These are phyloP conservation scores for Gari tellinella DNA, from an alignment of 2,888 invertebrate genomes.

Conservation along the genomic window DNA sequence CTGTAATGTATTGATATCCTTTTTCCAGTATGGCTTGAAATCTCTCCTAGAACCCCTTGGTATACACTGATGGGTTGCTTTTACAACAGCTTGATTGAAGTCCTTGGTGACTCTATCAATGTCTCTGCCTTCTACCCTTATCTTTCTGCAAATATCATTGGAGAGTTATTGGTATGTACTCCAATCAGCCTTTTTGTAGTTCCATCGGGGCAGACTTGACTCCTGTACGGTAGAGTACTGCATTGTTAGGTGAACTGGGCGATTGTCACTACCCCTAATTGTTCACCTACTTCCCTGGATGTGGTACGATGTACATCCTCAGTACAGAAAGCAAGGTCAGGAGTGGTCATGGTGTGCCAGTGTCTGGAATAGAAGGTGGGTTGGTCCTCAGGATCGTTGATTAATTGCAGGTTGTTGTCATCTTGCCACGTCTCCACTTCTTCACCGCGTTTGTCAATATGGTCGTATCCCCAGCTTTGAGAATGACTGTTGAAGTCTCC, in stretches of 20 bases:
- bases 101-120: too few relatives aligned
- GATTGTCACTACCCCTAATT: constrained; percentile 40
- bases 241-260: not conserved
- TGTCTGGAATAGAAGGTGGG: too few relatives aligned
- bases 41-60: constrained; percentile 12
- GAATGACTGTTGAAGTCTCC: too few relatives aligned
- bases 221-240: not conserved
- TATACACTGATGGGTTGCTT: constrained; percentile 10
- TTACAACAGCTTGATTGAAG: too few relatives aligned
- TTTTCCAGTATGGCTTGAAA: constrained; percentile 26
- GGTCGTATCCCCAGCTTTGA: too few relatives aligned
- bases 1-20: not conserved
- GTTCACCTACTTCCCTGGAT: constrained; percentile 9
- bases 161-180: not conserved
- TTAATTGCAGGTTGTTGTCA: constrained; percentile 35
- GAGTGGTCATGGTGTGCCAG: constrained; percentile 24
- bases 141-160: not conserved
- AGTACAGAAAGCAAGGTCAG: constrained; percentile 30
- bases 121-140: too few relatives aligned
- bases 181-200: constrained; percentile 26
- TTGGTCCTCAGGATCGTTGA: too few relatives aligned
- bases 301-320: not conserved
- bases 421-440: constrained; percentile 49
- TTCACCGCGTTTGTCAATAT: constrained; percentile 43
- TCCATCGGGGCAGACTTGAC: constrained; percentile 5